phyloP scores from a whole-genome alignment of 2,888 invertebrate species.

The Auanema sp. region DNA sequence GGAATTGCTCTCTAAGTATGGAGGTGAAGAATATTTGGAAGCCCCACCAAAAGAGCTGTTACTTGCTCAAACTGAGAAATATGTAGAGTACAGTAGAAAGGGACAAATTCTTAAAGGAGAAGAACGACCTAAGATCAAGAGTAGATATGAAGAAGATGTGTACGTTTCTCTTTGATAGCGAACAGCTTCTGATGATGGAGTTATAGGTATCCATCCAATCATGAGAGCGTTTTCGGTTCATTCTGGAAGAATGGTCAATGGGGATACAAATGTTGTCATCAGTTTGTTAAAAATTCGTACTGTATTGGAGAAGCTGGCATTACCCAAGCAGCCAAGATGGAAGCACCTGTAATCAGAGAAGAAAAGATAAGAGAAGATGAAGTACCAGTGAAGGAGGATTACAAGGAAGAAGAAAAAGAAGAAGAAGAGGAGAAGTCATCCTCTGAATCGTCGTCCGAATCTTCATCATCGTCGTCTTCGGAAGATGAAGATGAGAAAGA shows the following conservation, averaged over 20 bases:
- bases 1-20: constrained; percentile 84
- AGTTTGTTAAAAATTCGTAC: constrained; percentile 81
- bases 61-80: constrained; percentile 91
- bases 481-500: constrained; percentile 28
- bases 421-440: constrained; percentile 22
- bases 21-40: constrained; percentile 83
- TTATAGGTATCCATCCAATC: constrained; percentile 76
- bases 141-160: constrained; percentile 90
- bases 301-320: constrained; percentile 76
- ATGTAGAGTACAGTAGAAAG: constrained; percentile 89
- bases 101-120: constrained; percentile 80
- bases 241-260: constrained; percentile 89
- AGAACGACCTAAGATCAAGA: constrained; percentile 82
- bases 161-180: constrained; percentile 66
- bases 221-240: constrained; percentile 92
- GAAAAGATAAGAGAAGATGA: not conserved
- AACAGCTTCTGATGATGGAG: not conserved
- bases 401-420: constrained; percentile 22
- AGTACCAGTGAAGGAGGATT: constrained; percentile 68
- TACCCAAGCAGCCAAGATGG: constrained; percentile 25
- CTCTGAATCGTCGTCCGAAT: constrained; percentile 18
- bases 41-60: constrained; percentile 85
- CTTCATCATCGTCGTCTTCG: not conserved
- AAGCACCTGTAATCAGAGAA: constrained; percentile 6
- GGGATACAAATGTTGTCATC: constrained; percentile 95